Percentiles rank a stretch among this genome's conserved stretches.
phyloP scores from a whole-genome alignment of 2,888 invertebrate species.

The Epinotia nisella region DNA sequence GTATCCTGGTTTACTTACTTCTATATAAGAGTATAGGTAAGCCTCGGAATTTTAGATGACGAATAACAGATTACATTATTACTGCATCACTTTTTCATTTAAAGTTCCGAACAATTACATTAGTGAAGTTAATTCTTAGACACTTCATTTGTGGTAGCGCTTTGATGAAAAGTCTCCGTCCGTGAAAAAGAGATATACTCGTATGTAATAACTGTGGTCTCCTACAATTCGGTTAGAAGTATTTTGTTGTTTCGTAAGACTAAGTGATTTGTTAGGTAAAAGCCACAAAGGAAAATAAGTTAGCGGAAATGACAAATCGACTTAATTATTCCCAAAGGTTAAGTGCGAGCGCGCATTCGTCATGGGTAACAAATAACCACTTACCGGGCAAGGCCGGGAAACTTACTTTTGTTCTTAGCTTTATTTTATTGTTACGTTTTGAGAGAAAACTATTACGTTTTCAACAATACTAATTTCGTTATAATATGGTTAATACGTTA shows the following conservation, averaged over 20 bases:
- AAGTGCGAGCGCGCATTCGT: conserved; percentile 35
- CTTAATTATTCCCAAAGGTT: conserved; percentile 41
- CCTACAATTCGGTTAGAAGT: background rate
- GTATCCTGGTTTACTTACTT: too few relatives aligned
- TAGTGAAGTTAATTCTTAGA: background rate
- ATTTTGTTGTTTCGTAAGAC: conserved; percentile 2
- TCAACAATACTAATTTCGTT: conserved; percentile 3
- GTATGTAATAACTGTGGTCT: background rate
- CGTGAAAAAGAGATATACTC: background rate
- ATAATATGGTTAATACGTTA: too few relatives aligned
- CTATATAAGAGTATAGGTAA: too few relatives aligned
- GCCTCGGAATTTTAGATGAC: too few relatives aligned
- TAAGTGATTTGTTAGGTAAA: conserved; percentile 34
- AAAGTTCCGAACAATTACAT: background rate
- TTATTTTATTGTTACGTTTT: conserved; percentile 26
- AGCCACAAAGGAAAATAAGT: conserved; percentile 37
- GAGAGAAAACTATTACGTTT: conserved; percentile 3
- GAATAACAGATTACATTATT: too few relatives aligned
- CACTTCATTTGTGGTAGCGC: background rate
- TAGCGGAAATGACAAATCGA: conserved; percentile 41
- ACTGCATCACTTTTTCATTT: too few relatives aligned
- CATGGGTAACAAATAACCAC: conserved; percentile 43
- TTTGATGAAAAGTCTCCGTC: background rate
- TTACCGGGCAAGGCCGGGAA: conserved; percentile 34
- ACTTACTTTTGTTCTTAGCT: conserved; percentile 31